Conservation (phyloP, 2,113 vertebrate genomes). For the Micronycteris hirsuta region DNA sequence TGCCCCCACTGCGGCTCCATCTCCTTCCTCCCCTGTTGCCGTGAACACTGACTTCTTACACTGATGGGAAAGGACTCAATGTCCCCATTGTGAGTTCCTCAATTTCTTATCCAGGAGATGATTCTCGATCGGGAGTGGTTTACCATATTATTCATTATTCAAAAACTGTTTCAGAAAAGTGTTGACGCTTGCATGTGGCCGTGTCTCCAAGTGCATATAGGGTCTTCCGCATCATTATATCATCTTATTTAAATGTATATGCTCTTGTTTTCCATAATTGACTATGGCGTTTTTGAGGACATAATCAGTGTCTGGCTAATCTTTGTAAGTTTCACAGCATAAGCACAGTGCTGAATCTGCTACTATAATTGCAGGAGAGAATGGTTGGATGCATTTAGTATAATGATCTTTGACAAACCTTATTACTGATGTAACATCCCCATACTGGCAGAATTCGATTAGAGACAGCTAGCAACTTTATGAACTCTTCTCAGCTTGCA, state of each 20-base stretch:
- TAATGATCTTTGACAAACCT: constrained; percentile 33
- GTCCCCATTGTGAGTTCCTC: not conserved
- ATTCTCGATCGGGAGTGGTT: not conserved
- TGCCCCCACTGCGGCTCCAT: fast-evolving
- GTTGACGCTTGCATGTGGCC: not conserved
- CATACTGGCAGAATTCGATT: not conserved
- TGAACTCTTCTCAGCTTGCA: not conserved
- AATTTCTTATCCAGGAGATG: not conserved
- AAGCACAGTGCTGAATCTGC: not conserved
- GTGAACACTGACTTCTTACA: not conserved
- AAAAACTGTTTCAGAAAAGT: not conserved
- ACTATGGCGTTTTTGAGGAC: not conserved
- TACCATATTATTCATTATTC: not conserved
- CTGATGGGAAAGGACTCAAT: not conserved
- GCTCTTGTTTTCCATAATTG: not conserved
- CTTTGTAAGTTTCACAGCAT: not conserved
- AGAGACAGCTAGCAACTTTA: not conserved
- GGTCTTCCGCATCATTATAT: not conserved
- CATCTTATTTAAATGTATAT: not conserved
- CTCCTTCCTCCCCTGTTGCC: fast-evolving
- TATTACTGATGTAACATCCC: not conserved
- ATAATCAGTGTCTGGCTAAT: not conserved
- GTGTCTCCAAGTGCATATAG: not conserved
- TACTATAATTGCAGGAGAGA: constrained; percentile 34
- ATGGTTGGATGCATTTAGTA: not conserved